These are phyloP conservation scores for Ophonus ardosiacus DNA, from an alignment of 2,888 invertebrate species.

Conservation along the genomic window DNA sequence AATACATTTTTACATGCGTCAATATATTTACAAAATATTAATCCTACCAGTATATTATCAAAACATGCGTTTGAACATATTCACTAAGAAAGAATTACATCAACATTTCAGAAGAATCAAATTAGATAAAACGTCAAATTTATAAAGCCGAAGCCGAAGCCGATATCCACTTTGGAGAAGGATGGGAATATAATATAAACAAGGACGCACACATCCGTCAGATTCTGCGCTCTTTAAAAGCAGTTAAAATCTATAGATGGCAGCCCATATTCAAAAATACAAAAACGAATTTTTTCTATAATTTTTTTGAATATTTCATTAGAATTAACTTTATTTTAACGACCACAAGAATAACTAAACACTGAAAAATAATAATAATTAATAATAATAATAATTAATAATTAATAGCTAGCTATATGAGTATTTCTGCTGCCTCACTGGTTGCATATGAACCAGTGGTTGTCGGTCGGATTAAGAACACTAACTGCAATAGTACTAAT, in stretches of 20 bases:
- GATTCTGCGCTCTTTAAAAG: not conserved
- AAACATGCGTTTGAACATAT: not conserved
- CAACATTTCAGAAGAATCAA: slow-evolving; percentile 12
- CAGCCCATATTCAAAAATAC: not conserved
- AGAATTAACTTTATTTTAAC: too few species aligned
- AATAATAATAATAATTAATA: too few species aligned
- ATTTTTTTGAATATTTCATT: too few species aligned
- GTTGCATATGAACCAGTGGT: too few species aligned
- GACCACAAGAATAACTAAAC: too few species aligned
- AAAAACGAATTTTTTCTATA: not conserved
- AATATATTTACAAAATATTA: not conserved
- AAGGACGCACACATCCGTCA: slow-evolving; percentile 7
- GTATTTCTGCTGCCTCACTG: too few species aligned
- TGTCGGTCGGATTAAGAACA: too few species aligned
- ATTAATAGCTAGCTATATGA: too few species aligned
- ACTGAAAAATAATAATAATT: not conserved
- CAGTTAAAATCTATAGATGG: not conserved
- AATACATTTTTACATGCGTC: not conserved
- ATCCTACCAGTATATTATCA: slow-evolving; percentile 15
- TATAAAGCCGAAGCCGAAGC: slow-evolving; percentile 20
- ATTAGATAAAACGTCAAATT: slow-evolving; percentile 19
- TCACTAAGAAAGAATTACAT: slow-evolving; percentile 3
- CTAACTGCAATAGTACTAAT: too few species aligned
- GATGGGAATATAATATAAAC: not conserved
- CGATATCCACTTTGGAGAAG: not conserved